A percentile compares a stretch with the other conserved stretches of the same genome.
phyloP scores from a whole-genome alignment of 2,888 invertebrate species.

The Phengaris arion region DNA sequence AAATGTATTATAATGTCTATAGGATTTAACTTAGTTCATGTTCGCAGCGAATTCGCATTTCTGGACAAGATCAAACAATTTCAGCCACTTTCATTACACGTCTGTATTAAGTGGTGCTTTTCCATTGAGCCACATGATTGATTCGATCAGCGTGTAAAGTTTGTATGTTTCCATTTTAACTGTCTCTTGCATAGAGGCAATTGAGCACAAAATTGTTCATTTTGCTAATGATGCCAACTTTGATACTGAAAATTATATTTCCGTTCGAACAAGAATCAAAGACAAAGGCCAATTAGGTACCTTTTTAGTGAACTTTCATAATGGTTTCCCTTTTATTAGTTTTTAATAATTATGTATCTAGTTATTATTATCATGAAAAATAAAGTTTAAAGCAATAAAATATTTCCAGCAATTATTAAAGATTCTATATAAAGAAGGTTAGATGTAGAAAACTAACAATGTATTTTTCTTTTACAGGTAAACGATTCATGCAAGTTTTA shows the following conservation, averaged over 20 bases:
- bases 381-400: not conserved
- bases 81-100: not conserved
- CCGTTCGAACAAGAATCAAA: not conserved
- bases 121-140: constrained; percentile 7
- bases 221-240: not conserved
- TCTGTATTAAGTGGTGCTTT: not conserved
- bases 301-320: not conserved
- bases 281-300: not conserved
- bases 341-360: not conserved
- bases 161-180: constrained; percentile 9
- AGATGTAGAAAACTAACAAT: not conserved
- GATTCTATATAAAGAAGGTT: no score
- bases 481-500: not conserved
- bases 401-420: no score
- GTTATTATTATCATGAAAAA: no score
- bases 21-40: no score
- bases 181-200: not conserved
- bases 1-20: no score
- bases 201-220: not conserved
- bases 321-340: not conserved
- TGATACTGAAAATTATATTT: not conserved
- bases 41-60: no score
- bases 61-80: not conserved
- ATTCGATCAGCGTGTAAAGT: constrained; percentile 12
- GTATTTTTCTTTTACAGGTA: not conserved